Conservation (phyloP, 2,113 vertebrate genomes). For the Ursus arctos region DNA sequence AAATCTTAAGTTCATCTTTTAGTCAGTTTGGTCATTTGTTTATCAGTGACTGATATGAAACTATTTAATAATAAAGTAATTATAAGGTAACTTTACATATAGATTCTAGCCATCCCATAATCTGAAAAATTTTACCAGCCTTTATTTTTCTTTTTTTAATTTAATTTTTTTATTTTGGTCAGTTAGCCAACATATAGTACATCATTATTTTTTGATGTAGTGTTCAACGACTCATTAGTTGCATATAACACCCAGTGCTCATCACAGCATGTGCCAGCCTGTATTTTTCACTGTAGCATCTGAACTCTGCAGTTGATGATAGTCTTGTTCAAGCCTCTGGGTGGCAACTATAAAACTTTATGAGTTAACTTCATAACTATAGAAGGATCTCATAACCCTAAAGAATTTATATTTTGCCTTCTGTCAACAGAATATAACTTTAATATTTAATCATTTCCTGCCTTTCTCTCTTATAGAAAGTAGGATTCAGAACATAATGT, state of each 20-base stretch:
- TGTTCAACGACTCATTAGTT: background rate
- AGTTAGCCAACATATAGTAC: background rate
- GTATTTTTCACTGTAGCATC: constrained; percentile 23
- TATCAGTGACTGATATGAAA: constrained; percentile 29
- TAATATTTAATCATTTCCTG: constrained; percentile 55
- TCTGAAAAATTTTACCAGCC: background rate
- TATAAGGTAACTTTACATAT: constrained; percentile 2
- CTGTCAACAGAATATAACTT: constrained; percentile 37
- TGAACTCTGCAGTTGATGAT: background rate
- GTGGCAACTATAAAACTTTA: background rate
- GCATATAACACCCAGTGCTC: background rate
- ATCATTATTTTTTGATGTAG: background rate
- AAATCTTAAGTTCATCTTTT: constrained; percentile 24
- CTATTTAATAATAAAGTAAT: constrained; percentile 38
- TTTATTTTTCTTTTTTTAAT: background rate
- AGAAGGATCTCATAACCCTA: constrained; percentile 24
- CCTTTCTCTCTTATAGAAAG: background rate
- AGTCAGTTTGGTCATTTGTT: constrained; percentile 24
- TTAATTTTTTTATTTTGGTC: background rate
- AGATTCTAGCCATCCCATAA: background rate
- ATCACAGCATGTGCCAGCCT: background rate
- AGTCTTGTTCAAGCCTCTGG: constrained; percentile 4
- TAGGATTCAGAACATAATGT: constrained; percentile 41
- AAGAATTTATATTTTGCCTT: constrained; percentile 68
- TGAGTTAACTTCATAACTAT: constrained; percentile 15